Base-by-base conservation (phyloP, 1,140 invertebrate species). In the Zaprionus gabonicus region DNA sequence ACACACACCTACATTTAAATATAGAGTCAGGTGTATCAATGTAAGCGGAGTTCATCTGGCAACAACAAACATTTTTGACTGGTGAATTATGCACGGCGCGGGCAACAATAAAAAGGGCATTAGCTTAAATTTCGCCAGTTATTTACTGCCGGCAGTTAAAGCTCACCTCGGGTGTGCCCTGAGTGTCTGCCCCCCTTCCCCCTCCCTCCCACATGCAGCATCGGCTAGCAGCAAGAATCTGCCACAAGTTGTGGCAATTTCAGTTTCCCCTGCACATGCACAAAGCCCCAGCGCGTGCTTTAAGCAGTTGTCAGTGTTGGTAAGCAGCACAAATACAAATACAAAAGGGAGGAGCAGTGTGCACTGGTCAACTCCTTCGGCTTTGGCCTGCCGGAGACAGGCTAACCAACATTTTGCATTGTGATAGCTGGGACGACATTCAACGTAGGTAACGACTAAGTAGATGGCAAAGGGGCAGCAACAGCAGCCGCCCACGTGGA, bases 1-100 rank as follows among this genome's bases (percentile, higher is more conserved):
- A 55, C 34, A 23, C 27, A 20, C 25, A 31, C 4, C 31, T 28
- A 27, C 17, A 38, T 13, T 15, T 55, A 66, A 12, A 41, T 58
- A 57, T 46, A 46, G 38, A 67, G 63, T 67, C 65, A 67, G 65
- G 55, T 67, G 65, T 67, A 67, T 67, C 64, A 67, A 58, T 67
- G 55, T 66, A 55, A 55, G 49, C 56, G 17, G 23, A 28, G 25
- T 57, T 46, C 12, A 78, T 82, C 80, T 75, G 80, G 62, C 75
- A 69, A 44, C 51, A 55, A 28, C 15, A 65, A 66, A 74, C 79
- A 81, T 79, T 83, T 83, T 83, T 65, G 80, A 83, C 81, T 83
- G 58, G 59, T 80, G 76, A 83, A 83, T 83, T 76, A 82, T 83
- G 81, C 81, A 82, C 80, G 55, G 56, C 31, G 67, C 70, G 72